A percentile compares a stretch with the other conserved stretches of the same genome.
These are phyloP conservation scores for Lamellibrachia satsuma DNA, from an alignment of 2,888 invertebrate species.

Conservation along the genomic window DNA sequence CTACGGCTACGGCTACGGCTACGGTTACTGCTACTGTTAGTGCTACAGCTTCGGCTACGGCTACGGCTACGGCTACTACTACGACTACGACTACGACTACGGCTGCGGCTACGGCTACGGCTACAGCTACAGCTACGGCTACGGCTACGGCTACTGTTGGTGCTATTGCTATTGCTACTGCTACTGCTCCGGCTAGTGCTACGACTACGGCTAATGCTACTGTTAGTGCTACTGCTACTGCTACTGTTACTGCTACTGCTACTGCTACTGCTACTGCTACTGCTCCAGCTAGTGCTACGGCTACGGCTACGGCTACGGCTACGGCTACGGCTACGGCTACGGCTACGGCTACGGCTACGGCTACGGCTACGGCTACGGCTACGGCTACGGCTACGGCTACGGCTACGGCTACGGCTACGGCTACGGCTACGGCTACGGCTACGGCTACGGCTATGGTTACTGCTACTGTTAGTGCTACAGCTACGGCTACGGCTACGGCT, in stretches of 20 bases:
- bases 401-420: too few relatives aligned
- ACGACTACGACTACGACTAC: constrained; percentile 28
- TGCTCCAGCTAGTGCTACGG: constrained; percentile 26
- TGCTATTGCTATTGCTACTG: constrained; percentile 22
- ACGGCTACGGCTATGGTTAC: too few relatives aligned
- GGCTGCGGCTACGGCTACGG: neutral
- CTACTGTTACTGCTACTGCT: constrained; percentile 28
- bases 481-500: too few relatives aligned
- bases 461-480: too few relatives aligned
- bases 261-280: constrained; percentile 28
- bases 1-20: constrained; percentile 28
- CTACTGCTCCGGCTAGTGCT: constrained; percentile 14
- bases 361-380: constrained; percentile 21
- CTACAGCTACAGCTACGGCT: constrained; percentile 23
- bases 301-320: constrained; percentile 25
- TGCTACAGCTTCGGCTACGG: constrained; percentile 25
- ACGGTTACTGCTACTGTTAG: constrained; percentile 25
- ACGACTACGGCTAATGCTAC: constrained; percentile 21
- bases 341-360: constrained; percentile 25
- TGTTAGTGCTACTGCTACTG: constrained; percentile 22
- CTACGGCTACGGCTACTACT: constrained; percentile 28
- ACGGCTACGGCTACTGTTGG: too few relatives aligned
- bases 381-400: constrained; percentile 29
- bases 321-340: constrained; percentile 28
- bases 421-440: constrained; percentile 22